Evolutionary conservation across 2,888 invertebrate species (phyloP), one percentile per base, ranked within the genome.

Genomic region (Amblyjoppa fuscipennis): DNA sequence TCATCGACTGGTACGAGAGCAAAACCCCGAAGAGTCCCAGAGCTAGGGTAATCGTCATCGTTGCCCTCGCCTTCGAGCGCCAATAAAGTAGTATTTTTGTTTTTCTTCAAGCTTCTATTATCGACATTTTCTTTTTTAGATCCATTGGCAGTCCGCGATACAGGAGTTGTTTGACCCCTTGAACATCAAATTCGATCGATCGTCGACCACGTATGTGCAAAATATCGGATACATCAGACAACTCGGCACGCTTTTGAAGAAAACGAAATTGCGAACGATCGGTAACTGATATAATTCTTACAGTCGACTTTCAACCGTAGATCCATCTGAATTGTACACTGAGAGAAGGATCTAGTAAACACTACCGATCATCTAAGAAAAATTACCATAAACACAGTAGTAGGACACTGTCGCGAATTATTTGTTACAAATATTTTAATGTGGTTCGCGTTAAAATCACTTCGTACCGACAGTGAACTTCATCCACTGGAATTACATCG

Each of bases 401-500:
- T 20, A 20, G 20, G 20, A 20, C 20, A 20, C 20, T 20, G 20
- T 20, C 20, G 20, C 20, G 20, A 49, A 16, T 16, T 49, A 16
- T 49, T 49, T 16, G 45, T 49, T 2, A 25, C 20, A 3, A 59
- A 28, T 4, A 11, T 11, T 25, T 11, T 11, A 59, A 59, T 28
- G 9, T 56, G 11, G 45, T 51, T 1, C 16, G n/a, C 13, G 70
- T 69, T n/a, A 38, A 11, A 13, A n/a, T 73, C 25, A 3, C 11
- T 25, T 20, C 5, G n/a, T 34, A 9, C 64, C 7, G 2, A 41
- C 64, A 87, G 86, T 86, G 7, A 86, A 87, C 75, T 88, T 82
- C 69, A 81, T 88, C 0, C 88, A 88, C 38, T 87, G 88, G 87
- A 56, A 83, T 20, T 88, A 87, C 45, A 69, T 88, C 4, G 80